A percentile compares a stretch with the other conserved stretches of the same genome.
Evolutionary conservation across 1,140 invertebrate species (phyloP).

Genomic region (Aporrectodea caliginosa): DNA sequence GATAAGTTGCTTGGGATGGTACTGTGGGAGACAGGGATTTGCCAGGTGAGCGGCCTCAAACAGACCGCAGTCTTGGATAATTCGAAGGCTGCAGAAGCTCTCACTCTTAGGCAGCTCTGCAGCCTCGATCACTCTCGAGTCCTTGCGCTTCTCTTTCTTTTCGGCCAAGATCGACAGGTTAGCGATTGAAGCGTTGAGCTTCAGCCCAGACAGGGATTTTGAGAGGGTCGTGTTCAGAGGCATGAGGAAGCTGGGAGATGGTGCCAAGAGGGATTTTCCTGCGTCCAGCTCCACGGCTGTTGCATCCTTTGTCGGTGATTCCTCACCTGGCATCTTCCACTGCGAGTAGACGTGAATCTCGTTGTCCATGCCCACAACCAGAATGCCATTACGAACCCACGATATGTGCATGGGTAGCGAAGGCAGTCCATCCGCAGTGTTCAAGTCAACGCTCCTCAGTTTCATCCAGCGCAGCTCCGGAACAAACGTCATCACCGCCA

Average conservation of each 20-base stretch:
- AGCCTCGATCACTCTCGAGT: neutral
- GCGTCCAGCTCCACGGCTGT: neutral
- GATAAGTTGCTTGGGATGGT: slow-evolving; percentile 98
- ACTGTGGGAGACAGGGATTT: slow-evolving; percentile 94
- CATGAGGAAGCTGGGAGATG: neutral
- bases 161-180: slow-evolving; percentile 30
- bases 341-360: slow-evolving; percentile 99
- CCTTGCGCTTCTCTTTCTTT: slow-evolving; percentile 17
- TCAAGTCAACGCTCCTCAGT: slow-evolving; percentile 80
- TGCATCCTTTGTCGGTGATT: slow-evolving; percentile 36
- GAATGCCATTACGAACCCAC: slow-evolving; percentile 95
- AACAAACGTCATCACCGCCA: slow-evolving; percentile 44
- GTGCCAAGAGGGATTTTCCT: neutral
- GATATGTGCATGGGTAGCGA: slow-evolving; percentile 96
- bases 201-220: slow-evolving; percentile 43
- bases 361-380: slow-evolving; percentile 98
- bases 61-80: slow-evolving; percentile 74
- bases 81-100: slow-evolving; percentile 36
- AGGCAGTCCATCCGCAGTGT: slow-evolving; percentile 89
- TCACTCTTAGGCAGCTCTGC: neutral
- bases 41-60: slow-evolving; percentile 95
- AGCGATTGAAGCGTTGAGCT: slow-evolving; percentile 31
- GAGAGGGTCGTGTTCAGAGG: slow-evolving; percentile 60
- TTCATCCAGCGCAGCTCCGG: slow-evolving; percentile 80
- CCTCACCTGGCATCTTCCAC: slow-evolving; percentile 61